These are phyloP conservation scores for Artibeus lituratus DNA, from an alignment of 2,797 vertebrate genomes.

Conservation along the genomic window DNA sequence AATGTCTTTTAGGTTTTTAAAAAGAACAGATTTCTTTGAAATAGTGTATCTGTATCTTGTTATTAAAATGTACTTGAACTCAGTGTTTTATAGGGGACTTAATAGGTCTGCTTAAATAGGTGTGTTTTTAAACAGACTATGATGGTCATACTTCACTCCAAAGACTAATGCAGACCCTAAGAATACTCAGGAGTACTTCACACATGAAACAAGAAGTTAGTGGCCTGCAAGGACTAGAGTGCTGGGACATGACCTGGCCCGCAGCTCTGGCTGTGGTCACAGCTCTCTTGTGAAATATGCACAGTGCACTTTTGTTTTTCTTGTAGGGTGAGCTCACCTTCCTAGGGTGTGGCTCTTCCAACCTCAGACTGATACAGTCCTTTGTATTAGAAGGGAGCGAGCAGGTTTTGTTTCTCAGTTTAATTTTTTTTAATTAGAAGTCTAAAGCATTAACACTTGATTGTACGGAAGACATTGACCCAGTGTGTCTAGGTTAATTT, in stretches of 20 bases:
- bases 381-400: not conserved
- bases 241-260: not conserved
- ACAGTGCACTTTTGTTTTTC: not conserved
- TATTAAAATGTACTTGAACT: not conserved
- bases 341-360: slow-evolving; percentile 55
- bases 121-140: not conserved
- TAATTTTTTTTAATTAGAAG: not conserved
- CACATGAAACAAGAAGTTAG: not conserved
- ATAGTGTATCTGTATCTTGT: not conserved
- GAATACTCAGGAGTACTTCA: not conserved
- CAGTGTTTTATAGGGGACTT: not conserved
- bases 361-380: not conserved
- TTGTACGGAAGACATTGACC: not conserved
- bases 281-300: slow-evolving; percentile 8
- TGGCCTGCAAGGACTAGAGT: accelerated
- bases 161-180: not conserved
- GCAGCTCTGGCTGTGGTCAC: not conserved
- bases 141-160: not conserved
- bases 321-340: slow-evolving; percentile 55
- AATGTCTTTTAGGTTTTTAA: not conserved
- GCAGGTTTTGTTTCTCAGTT: not conserved
- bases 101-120: not conserved
- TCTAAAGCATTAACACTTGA: not conserved
- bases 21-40: not conserved
- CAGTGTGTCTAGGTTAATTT: not conserved